Percentiles rank a stretch among this genome's conserved stretches.
Evolutionary conservation across 2,113 vertebrate species (phyloP).

Genomic region (Psilopsiagon aymara): DNA sequence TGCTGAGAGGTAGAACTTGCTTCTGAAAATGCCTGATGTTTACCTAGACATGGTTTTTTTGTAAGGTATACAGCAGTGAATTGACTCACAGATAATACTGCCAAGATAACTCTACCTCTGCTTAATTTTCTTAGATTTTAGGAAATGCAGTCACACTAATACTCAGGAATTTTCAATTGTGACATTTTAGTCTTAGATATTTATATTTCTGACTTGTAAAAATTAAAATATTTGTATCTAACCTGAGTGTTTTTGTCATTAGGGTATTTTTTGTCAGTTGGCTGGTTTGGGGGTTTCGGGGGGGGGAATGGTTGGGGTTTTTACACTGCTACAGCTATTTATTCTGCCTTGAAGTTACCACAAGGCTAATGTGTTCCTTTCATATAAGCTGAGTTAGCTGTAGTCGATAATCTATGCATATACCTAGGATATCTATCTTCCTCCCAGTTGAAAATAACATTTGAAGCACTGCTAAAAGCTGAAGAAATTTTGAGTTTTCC

Average conservation of each 20-base stretch:
- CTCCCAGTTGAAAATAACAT: not conserved
- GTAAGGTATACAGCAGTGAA: not conserved
- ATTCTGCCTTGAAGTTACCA: not conserved
- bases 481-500: not conserved
- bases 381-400: not conserved
- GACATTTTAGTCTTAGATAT: not conserved
- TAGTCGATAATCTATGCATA: not conserved
- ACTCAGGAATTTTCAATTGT: not conserved
- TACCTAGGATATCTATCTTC: not conserved
- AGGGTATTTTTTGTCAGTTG: not conserved
- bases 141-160: not conserved
- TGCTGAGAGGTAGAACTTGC: not conserved
- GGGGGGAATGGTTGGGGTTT: not conserved
- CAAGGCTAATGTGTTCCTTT: not conserved
- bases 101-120: not conserved
- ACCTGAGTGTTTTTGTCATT: not conserved
- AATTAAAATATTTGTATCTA: not conserved
- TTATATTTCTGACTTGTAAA: not conserved
- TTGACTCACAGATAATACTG: not conserved
- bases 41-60: not conserved
- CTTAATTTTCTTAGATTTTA: not conserved
- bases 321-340: not conserved
- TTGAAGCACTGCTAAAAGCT: not conserved
- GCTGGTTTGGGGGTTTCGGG: not conserved
- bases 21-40: not conserved